These are phyloP conservation scores for Erinaceus europaeus DNA, from an alignment of 2,113 vertebrate genomes.

Conservation along the genomic window DNA sequence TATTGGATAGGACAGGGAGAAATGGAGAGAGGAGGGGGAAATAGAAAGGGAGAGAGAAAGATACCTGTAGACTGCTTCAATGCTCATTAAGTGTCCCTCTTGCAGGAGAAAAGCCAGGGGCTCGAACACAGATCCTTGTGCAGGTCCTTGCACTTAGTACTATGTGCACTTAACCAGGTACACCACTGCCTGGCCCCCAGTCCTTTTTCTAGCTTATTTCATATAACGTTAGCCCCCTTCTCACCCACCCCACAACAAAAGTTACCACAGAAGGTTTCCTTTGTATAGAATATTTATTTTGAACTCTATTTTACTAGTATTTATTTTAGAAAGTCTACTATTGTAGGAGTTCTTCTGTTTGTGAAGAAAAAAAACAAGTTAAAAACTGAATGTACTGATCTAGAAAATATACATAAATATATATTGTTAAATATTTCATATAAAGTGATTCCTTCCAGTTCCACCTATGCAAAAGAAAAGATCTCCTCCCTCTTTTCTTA, in stretches of 20 bases:
- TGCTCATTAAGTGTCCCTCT: no score
- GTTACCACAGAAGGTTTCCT: conserved; percentile 89
- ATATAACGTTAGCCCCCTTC: conserved; percentile 37
- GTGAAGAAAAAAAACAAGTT: conserved; percentile 97
- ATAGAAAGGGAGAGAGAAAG: no score
- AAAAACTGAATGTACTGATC: conserved; percentile 99
- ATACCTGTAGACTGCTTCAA: no score
- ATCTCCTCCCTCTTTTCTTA: no score
- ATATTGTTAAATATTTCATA: conserved; percentile 92
- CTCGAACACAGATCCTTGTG: no score
- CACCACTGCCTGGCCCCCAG: no score
- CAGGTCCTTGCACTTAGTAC: no score
- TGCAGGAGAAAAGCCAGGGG: no score
- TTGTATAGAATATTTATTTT: conserved; percentile 99
- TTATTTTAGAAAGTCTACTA: conserved; percentile 99
- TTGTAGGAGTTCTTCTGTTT: conserved; percentile 96
- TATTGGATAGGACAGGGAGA: neutral
- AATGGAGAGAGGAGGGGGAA: neutral
- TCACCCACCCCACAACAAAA: conserved; percentile 61
- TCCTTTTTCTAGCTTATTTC: no score
- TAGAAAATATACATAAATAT: conserved; percentile 94
- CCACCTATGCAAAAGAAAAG: no score
- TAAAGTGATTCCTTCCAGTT: no score
- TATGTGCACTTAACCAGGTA: no score
- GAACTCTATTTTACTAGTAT: conserved; percentile 99